Evolutionary conservation across 2,797 vertebrate species (phyloP), one percentile per base, ranked within the genome.

Genomic region (Girardinus metallicus): DNA sequence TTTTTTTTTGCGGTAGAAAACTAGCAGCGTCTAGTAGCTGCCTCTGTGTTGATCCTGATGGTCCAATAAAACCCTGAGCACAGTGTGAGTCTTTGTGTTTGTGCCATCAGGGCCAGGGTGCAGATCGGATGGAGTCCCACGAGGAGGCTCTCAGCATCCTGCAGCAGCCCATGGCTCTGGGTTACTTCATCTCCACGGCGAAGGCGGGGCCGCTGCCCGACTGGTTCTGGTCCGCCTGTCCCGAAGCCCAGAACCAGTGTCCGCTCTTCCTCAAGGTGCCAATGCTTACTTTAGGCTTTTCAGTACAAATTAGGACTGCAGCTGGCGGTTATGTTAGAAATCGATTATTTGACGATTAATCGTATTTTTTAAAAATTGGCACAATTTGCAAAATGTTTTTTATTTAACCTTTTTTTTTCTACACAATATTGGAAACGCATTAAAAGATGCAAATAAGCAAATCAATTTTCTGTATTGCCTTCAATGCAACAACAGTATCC

Each of bases 171-270:
- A 95, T 99, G 98, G 99, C 99, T 88, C 96, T 99, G 44, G 99
- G 99, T 83, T 99, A 99, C 94, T 99, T 99, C 85, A 97, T 99
- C 92, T 99, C 98, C 87, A 99, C 99, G 85, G 99, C 98, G 87
- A 99, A 99, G 96, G 97, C 99, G 41, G 99, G 98, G 94, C 98
- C 97, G 0, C 97, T 99, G 95, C 99, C 99, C 18, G 98, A 99
- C 95, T 99, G 98, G 98, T 99, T 99, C 96, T 99, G 99, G 98
- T 98, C 99, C 5, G 98, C 98, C 76, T 99, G 99, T 93, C 99
- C 99, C 92, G 98, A 99, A 97, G 99, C 99, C 94, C 97, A 98
- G 96, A 98, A 99, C 96, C 99, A 99, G 95, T 99, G 99, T 94
- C 99, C 99, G 64, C 97, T 99, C 91, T 99, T 99, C 94, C 97